These are phyloP conservation scores for Lamprologus sp. DNA, from an alignment of 2,113 vertebrate genomes.

Conservation along the genomic window DNA sequence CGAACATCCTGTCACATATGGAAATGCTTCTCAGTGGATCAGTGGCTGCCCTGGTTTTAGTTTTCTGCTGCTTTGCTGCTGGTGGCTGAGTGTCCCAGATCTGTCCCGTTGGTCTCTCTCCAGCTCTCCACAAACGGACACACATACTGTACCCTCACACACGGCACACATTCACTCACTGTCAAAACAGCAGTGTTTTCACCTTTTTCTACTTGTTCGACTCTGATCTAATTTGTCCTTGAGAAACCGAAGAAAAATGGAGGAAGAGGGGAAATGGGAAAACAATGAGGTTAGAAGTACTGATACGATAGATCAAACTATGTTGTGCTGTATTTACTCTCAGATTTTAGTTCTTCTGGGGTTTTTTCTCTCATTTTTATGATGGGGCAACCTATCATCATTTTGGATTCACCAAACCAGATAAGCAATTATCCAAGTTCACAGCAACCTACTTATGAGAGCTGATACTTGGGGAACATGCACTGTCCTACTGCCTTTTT, in stretches of 20 bases:
- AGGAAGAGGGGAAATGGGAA: not conserved
- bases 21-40: constrained; percentile 41
- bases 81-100: constrained; percentile 51
- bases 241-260: not conserved
- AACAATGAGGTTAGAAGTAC: not conserved
- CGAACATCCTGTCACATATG: constrained; percentile 37
- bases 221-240: not conserved
- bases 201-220: not conserved
- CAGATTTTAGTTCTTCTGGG: not conserved
- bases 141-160: not conserved
- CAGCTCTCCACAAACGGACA: not conserved
- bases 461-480: not conserved
- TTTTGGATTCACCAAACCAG: not conserved
- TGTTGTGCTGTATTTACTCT: not conserved
- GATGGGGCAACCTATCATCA: not conserved
- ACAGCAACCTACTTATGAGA: not conserved
- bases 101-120: constrained; percentile 24
- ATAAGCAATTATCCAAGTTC: not conserved
- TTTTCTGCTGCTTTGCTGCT: not conserved
- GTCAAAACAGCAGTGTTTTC: not conserved
- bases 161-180: not conserved
- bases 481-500: not conserved
- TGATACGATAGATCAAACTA: not conserved
- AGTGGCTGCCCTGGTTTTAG: constrained; percentile 50
- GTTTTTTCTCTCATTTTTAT: not conserved